These are phyloP conservation scores for Acanthisitta chloris DNA, from an alignment of 2,113 vertebrate species.

Conservation along the genomic window DNA sequence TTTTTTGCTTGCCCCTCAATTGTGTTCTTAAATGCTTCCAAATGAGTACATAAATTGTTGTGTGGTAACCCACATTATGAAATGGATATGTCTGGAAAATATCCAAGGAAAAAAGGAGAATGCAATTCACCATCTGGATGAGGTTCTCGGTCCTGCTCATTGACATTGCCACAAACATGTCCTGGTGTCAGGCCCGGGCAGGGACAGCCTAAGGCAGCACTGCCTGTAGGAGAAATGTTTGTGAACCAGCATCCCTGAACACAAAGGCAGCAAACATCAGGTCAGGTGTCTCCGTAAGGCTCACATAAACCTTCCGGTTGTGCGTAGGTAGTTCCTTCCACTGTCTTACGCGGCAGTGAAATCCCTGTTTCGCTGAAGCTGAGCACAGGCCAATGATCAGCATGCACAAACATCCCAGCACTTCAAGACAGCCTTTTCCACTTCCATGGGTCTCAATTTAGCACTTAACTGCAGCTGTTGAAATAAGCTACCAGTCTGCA, in stretches of 20 bases:
- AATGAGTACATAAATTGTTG: neutral
- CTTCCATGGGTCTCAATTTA: neutral
- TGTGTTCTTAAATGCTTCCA: neutral
- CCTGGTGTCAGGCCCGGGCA: neutral
- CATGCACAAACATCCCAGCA: neutral
- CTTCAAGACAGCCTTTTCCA: neutral
- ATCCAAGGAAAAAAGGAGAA: neutral
- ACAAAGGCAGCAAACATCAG: neutral
- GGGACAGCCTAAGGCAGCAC: neutral
- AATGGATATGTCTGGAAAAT: neutral
- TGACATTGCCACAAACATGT: neutral
- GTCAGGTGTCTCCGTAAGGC: neutral
- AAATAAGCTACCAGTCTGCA: conserved; percentile 24
- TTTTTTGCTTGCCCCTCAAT: neutral
- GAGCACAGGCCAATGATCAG: neutral
- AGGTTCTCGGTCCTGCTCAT: neutral
- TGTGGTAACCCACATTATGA: neutral
- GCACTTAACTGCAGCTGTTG: neutral
- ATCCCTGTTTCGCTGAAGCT: neutral
- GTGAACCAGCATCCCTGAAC: neutral
- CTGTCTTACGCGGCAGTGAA: neutral
- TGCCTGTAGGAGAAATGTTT: neutral
- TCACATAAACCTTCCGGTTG: neutral
- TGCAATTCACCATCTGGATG: neutral
- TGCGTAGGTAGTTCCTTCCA: neutral